A percentile compares a stretch with the other conserved stretches of the same genome.
These are phyloP conservation scores for Geodia barretti DNA, from an alignment of 37 sponge, comb jelly and placozoan genomes.

Conservation along the genomic window DNA sequence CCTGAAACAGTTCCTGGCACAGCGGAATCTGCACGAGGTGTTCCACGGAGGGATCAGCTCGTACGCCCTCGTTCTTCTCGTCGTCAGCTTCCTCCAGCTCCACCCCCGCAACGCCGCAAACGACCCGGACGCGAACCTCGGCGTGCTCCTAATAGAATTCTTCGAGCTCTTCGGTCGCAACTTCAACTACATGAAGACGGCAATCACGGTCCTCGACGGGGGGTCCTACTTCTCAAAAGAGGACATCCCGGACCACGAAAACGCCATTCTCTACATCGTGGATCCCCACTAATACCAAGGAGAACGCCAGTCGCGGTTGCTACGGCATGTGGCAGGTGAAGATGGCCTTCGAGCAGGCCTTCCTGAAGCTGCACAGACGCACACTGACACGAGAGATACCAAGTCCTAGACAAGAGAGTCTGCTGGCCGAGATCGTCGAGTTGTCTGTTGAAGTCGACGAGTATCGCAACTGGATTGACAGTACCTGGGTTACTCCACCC, in stretches of 20 bases:
- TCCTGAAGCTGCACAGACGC: conserved; percentile 49
- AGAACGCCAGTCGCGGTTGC: conserved; percentile 78
- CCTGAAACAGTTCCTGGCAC: conserved; percentile 93
- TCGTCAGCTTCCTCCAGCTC: conserved; percentile 91
- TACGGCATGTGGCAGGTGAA: conserved; percentile 78
- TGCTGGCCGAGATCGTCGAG: conserved; percentile 59
- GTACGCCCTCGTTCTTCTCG: conserved; percentile 88
- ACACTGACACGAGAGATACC: conserved; percentile 59
- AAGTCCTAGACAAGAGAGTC: conserved; percentile 13
- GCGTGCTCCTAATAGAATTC: conserved; percentile 95
- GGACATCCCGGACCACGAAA: conserved; percentile 10
- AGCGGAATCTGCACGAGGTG: conserved; percentile 92
- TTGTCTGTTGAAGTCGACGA: conserved; percentile 61
- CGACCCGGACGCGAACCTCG: conserved; percentile 80
- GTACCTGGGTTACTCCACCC: conserved; percentile 36
- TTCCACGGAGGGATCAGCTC: conserved; percentile 95
- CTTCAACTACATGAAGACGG: conserved; percentile 91
- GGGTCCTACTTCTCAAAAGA: conserved; percentile 91
- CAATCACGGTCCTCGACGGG: conserved; percentile 73
- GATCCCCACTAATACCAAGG: conserved; percentile 45
- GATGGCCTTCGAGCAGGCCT: conserved; percentile 89
- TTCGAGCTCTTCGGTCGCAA: conserved; percentile 94
- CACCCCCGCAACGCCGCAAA: conserved; percentile 66
- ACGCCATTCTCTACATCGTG: conserved; percentile 46
- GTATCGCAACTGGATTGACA: conserved; percentile 76